Evolutionary conservation across 2,797 vertebrate species (phyloP).

Genomic region (Helicolenus hilgendorfi): DNA sequence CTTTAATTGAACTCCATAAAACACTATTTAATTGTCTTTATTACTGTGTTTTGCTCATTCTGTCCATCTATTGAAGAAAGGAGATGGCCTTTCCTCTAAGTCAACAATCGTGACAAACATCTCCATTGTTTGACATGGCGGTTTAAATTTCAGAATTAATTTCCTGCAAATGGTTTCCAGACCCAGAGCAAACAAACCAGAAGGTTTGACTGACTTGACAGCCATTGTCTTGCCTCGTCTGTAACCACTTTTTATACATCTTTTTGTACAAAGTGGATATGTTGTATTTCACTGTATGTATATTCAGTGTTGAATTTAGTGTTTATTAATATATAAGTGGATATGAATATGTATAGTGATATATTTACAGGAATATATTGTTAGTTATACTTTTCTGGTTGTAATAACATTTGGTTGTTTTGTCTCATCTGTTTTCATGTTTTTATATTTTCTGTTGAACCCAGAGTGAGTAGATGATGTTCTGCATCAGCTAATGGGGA

Average conservation of each 20-base stretch:
- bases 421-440: neutral
- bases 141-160: constrained; percentile 60
- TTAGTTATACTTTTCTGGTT: neutral
- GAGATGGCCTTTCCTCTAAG: neutral
- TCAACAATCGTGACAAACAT: constrained; percentile 2
- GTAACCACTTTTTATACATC: neutral
- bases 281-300: neutral
- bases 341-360: neutral
- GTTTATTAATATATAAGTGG: neutral
- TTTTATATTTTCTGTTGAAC: neutral
- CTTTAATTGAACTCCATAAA: constrained; percentile 41
- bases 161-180: constrained; percentile 51
- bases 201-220: neutral
- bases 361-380: too few species aligned
- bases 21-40: constrained; percentile 6
- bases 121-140: constrained; percentile 46
- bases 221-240: neutral
- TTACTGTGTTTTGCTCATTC: constrained; percentile 14
- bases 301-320: neutral
- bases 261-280: too few species aligned
- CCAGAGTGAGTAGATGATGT: neutral
- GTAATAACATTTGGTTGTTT: neutral
- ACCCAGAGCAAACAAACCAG: constrained; percentile 26
- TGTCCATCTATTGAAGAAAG: neutral
- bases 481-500: neutral